These are phyloP conservation scores for Eupithecia insigniata DNA, from an alignment of 2,888 invertebrate genomes.

Conservation along the genomic window DNA sequence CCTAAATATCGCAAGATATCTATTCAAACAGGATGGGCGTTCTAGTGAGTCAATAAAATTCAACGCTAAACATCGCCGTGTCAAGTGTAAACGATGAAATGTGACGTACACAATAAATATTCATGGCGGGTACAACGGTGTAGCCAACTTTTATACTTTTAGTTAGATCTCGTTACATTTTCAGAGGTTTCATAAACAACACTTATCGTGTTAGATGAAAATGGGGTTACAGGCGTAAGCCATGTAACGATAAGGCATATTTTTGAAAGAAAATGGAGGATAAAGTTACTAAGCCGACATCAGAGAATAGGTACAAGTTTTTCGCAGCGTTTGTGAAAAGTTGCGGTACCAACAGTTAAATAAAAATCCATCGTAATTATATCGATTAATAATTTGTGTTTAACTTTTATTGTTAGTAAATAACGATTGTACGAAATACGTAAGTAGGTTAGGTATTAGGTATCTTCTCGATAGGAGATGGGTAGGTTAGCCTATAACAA, in stretches of 20 bases:
- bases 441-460: not conserved
- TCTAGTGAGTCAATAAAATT: slow-evolving; percentile 10
- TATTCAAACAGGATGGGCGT: not conserved
- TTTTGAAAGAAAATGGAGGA: not conserved
- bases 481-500: not conserved
- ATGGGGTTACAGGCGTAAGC: not conserved
- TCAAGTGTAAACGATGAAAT: slow-evolving; percentile 45
- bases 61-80: slow-evolving; percentile 30
- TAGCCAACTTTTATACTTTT: slow-evolving; percentile 17
- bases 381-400: not conserved
- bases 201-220: slow-evolving; percentile 5
- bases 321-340: not conserved
- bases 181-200: slow-evolving; percentile 8
- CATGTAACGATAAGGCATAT: not conserved
- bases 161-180: slow-evolving; percentile 11
- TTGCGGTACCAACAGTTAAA: not conserved
- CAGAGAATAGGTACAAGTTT: not conserved
- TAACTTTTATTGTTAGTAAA: not conserved
- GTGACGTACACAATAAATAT: slow-evolving; percentile 51
- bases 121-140: slow-evolving; percentile 42
- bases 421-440: not conserved
- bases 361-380: not conserved
- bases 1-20: not conserved
- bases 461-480: not conserved
- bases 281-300: slow-evolving; percentile 1